These are phyloP conservation scores for Ernsta delagoae DNA, from an alignment of 2,888 invertebrate genomes.

Conservation along the genomic window DNA sequence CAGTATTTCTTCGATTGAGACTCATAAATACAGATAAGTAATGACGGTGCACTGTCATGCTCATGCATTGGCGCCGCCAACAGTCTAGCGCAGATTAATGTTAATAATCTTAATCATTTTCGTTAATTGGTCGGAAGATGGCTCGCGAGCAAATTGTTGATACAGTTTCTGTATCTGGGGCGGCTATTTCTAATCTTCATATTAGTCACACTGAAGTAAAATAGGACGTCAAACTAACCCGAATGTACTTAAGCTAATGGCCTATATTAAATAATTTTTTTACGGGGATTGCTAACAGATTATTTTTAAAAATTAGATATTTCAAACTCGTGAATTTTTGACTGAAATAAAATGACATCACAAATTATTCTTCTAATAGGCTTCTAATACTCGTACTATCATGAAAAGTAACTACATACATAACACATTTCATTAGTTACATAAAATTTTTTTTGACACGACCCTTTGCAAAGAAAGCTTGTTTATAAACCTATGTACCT, in stretches of 20 bases:
- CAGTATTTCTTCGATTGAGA: constrained; percentile 1
- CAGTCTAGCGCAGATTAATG: constrained; percentile 65
- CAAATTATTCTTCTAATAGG: no score
- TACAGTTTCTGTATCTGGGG: constrained; percentile 67
- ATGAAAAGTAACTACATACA: no score
- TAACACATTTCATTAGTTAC: no score
- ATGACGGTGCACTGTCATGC: constrained; percentile 14
- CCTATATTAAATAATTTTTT: not conserved
- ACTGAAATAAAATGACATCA: no score
- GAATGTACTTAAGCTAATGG: not conserved
- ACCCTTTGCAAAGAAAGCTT: no score
- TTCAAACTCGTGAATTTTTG: no score
- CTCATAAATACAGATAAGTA: constrained; percentile 17
- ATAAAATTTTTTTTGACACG: no score
- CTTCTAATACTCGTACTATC: no score
- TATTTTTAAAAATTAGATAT: no score
- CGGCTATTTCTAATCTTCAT: constrained; percentile 62
- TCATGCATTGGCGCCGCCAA: constrained; percentile 68
- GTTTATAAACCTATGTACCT: no score
- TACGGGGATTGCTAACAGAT: not conserved
- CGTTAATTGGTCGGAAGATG: constrained; percentile 71
- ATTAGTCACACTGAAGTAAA: constrained; percentile 24
- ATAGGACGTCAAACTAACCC: constrained; percentile 21
- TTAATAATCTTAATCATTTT: constrained; percentile 60
- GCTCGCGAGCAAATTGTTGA: constrained; percentile 65